These are phyloP conservation scores for Geodia barretti DNA, from an alignment of 37 sponge, comb jelly and placozoan genomes.

Conservation along the genomic window DNA sequence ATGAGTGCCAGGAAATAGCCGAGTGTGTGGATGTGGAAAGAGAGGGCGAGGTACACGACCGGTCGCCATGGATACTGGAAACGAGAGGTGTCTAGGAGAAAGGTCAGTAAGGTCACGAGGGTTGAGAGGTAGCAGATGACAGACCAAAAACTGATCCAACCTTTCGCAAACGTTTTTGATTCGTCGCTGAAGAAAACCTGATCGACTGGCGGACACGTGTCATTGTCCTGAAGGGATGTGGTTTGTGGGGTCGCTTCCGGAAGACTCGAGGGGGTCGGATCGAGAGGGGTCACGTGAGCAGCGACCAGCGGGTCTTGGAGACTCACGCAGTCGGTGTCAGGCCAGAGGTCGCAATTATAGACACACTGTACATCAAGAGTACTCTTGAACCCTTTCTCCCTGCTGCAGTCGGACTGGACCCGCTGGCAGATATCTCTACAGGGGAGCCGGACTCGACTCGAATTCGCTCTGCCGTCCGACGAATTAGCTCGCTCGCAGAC, in stretches of 20 bases:
- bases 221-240: background rate
- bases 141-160: slow-evolving; percentile 80
- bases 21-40: slow-evolving; percentile 71
- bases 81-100: slow-evolving; percentile 70
- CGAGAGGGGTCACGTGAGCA: background rate
- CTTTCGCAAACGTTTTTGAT: slow-evolving; percentile 50
- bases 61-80: slow-evolving; percentile 94
- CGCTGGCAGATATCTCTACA: slow-evolving; percentile 21
- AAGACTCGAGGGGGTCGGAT: background rate
- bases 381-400: background rate
- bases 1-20: slow-evolving; percentile 67
- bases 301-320: background rate
- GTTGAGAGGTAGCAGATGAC: slow-evolving; percentile 81
- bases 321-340: slow-evolving; percentile 17
- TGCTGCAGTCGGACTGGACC: background rate
- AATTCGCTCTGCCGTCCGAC: background rate
- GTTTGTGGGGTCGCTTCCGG: background rate
- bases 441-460: background rate
- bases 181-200: slow-evolving; percentile 48
- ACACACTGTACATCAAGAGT: slow-evolving; percentile 6
- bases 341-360: slow-evolving; percentile 3
- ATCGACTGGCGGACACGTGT: slow-evolving; percentile 29
- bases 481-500: background rate
- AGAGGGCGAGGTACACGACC: slow-evolving; percentile 76
- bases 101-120: slow-evolving; percentile 76